Base-by-base conservation (phyloP, 2,888 invertebrate genomes). In the Scaptomyza polygonia region DNA sequence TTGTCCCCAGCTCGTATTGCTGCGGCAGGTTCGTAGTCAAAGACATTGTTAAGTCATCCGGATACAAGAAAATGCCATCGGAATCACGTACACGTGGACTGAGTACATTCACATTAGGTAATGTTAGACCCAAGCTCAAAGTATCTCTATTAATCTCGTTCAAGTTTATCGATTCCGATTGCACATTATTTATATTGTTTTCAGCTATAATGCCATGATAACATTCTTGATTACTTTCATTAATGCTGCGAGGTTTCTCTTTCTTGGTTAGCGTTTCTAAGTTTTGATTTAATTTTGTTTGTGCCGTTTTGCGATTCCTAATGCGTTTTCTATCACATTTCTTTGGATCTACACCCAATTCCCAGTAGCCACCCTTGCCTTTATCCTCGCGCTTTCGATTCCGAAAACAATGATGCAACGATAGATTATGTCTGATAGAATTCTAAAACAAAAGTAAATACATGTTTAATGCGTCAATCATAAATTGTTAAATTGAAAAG, bases 321-420 rank as follows among this genome's bases (percentile, higher is more conserved):
- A 92, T 88, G 9, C 92, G 88, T 53, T 91, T 92, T 14, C 88
- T 88, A 56, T 91, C 89, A 43, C 89, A 90, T 77, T 92, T 92
- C 25, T 88, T 89, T 2, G 88, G 86, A 76, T 92, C 92, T 2
- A 92, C 88, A 0, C 91, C 91, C 14, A 92, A 67, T 51, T 92
- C 91, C 92, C 92, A 92, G 42, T 91, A 92, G 12, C 92, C 92
- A 2, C 92, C 92, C 67, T 92, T 92, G 0, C 92, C 92, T 32
- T 91, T 92, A 52, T 92, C 92, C 51, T 89, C 89, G 40, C 92
- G 91, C 42, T 90, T 90, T 0, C 91, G 89, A 43, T 91, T 92
- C 3, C 91, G 90, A 78, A 92, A 92, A 61, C 91, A 91, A 39
- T 89, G 90, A 62, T 92, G 91, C 14, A 92, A 68, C 4, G 92